Percentiles rank a stretch among this genome's conserved stretches.
Evolutionary conservation across 1,140 invertebrate genomes (phyloP).

Genomic region (Drosophila nannoptera): DNA sequence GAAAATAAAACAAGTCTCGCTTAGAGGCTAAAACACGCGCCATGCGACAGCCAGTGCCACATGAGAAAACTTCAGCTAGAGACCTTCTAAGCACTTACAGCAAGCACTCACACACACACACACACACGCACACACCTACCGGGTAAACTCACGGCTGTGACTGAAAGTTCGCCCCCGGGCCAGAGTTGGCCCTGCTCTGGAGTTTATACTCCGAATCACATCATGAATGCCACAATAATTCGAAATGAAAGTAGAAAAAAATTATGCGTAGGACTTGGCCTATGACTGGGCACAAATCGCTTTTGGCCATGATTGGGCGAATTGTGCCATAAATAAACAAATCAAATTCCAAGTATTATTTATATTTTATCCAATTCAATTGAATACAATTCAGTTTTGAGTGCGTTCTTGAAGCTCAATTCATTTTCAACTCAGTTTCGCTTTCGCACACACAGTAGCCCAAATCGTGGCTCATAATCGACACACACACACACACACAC

Average conservation of each 20-base stretch:
- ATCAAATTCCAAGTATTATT: slow-evolving; percentile 35
- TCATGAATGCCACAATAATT: slow-evolving; percentile 68
- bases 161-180: slow-evolving; percentile 30
- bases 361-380: slow-evolving; percentile 4
- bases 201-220: slow-evolving; percentile 51
- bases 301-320: slow-evolving; percentile 66
- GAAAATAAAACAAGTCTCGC: slow-evolving; percentile 28
- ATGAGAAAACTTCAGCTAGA: slow-evolving; percentile 1
- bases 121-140: background rate
- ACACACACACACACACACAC: background rate
- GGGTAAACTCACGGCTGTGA: too few species aligned
- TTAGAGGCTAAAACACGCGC: slow-evolving; percentile 12
- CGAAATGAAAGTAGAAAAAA: slow-evolving; percentile 68
- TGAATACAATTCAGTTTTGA: slow-evolving; percentile 11
- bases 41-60: background rate
- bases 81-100: slow-evolving; percentile 14
- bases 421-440: slow-evolving; percentile 42
- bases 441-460: slow-evolving; percentile 61
- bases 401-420: slow-evolving; percentile 71
- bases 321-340: slow-evolving; percentile 72
- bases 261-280: slow-evolving; percentile 54
- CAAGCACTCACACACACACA: background rate
- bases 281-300: slow-evolving; percentile 56
- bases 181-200: slow-evolving; percentile 40
- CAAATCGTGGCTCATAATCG: slow-evolving; percentile 6